Evolutionary conservation across 2,888 invertebrate genomes (phyloP), one percentile per base, ranked within the genome.

Genomic region (Crioceris asparagi): DNA sequence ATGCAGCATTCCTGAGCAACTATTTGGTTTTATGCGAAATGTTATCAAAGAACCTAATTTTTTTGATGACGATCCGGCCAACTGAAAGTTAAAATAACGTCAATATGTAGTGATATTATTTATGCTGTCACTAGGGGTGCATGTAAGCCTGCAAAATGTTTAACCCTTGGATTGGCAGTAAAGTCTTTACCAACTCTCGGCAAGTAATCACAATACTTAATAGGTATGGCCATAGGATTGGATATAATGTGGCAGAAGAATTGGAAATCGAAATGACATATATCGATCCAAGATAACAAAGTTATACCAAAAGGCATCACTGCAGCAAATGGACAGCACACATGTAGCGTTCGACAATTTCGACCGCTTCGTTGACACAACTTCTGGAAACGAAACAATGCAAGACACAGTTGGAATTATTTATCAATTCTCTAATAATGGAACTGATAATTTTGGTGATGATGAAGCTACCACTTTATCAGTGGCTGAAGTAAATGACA

Each of bases 341-440:
- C 54, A 53, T 34, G 49, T 57, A 32, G 54, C 56, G 18, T 55
- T 52, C 39, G 53, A 57, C 38, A 57, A n/a, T n/a, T n/a, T n/a
- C n/a, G n/a, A n/a, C n/a, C n/a, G n/a, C n/a, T n/a, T n/a, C n/a
- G n/a, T n/a, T 18, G 39, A 39, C 25, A 39, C 36, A 11, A 33
- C 29, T 54, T 47, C 48, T 29, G 50, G 49, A 26, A 52, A 52
- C 38, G 49, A 51, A 21, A 56, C 54, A 3, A 29, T 53, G 38
- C 51, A 56, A 23, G 50, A 53, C 38, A 54, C 51, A 12, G 36
- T 40, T 32, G 36, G 40, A n/a, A 40, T 40, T 16, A 35, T 40
- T 31, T 39, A 33, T 18, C 32, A 50, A 53, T 40, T 50, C 33
- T 14, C 26, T 29, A 21, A 36, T 43, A 33, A 36, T 42, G 46